Percentiles rank a stretch among this genome's conserved stretches.
Evolutionary conservation across 2,113 vertebrate genomes (phyloP).

Genomic region (Amia ocellicauda): DNA sequence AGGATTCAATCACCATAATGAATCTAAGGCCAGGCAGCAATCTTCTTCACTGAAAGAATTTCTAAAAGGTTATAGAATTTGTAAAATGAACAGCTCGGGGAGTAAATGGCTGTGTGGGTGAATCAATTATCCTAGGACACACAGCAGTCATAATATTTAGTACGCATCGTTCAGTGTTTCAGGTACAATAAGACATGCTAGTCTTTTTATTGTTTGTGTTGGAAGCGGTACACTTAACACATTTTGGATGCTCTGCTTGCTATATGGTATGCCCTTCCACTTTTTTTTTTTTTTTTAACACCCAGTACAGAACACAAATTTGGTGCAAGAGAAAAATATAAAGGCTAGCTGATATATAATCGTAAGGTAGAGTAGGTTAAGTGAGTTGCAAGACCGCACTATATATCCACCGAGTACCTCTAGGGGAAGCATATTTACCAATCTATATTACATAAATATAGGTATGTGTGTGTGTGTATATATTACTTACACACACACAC

Average conservation of each 20-base stretch:
- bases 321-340: conserved; percentile 40
- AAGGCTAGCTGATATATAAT: conserved; percentile 41
- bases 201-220: conserved; percentile 21
- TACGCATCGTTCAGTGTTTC: conserved; percentile 79
- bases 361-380: conserved; percentile 50
- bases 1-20: conserved; percentile 93
- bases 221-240: background rate
- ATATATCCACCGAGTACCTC: conserved; percentile 43
- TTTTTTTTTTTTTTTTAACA: conserved; percentile 3
- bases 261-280: background rate
- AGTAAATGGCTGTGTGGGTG: conserved; percentile 85
- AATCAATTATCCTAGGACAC: conserved; percentile 84
- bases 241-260: background rate
- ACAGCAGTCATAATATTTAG: conserved; percentile 86
- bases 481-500: conserved; percentile 18
- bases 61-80: conserved; percentile 92
- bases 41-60: conserved; percentile 88
- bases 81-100: conserved; percentile 85
- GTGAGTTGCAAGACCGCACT: conserved; percentile 44
- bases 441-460: conserved; percentile 8
- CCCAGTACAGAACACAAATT: conserved; percentile 35
- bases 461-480: conserved; percentile 9
- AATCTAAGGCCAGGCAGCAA: conserved; percentile 89
- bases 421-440: conserved; percentile 42
- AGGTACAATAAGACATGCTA: conserved; percentile 75